Percentiles rank a stretch among this genome's conserved stretches.
Conservation (phyloP, 2,797 vertebrate species). For the Manis javanica region DNA sequence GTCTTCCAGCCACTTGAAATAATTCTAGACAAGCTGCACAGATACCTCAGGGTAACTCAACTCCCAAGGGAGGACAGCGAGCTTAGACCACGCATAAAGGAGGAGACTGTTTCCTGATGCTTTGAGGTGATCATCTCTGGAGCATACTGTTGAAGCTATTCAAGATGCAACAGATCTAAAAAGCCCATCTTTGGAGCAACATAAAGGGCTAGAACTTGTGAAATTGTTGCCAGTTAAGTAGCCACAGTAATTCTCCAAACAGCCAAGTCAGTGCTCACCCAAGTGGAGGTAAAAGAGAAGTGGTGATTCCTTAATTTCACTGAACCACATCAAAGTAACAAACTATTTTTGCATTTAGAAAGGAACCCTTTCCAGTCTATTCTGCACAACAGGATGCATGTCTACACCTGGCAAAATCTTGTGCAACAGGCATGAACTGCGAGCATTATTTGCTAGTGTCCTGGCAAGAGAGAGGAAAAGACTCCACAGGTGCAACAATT, state of each 20-base stretch:
- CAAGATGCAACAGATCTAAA: slow-evolving; percentile 32
- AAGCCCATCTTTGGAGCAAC: not conserved
- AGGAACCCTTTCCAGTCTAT: not conserved
- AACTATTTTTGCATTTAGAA: not conserved
- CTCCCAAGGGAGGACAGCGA: not conserved
- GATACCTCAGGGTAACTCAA: not conserved
- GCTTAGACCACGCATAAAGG: not conserved
- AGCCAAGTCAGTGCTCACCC: slow-evolving; percentile 21
- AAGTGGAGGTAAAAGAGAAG: not conserved
- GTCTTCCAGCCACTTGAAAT: not conserved
- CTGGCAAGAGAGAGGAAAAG: slow-evolving; percentile 26
- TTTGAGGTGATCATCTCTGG: not conserved
- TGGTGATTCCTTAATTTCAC: not conserved
- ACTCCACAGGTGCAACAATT: slow-evolving; percentile 8
- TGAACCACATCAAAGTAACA: not conserved
- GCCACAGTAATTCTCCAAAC: slow-evolving; percentile 1
- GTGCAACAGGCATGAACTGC: not conserved
- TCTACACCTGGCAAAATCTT: slow-evolving; percentile 25
- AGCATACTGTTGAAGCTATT: not conserved
- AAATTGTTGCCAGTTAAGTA: not conserved
- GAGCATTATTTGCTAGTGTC: not conserved
- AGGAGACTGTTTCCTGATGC: not conserved
- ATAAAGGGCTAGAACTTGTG: not conserved
- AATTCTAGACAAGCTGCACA: not conserved
- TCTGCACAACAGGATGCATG: not conserved